These are phyloP conservation scores for Eucidaris tribuloides DNA, from an alignment of 35 echinoderm and acorn worm genomes.

Conservation along the genomic window DNA sequence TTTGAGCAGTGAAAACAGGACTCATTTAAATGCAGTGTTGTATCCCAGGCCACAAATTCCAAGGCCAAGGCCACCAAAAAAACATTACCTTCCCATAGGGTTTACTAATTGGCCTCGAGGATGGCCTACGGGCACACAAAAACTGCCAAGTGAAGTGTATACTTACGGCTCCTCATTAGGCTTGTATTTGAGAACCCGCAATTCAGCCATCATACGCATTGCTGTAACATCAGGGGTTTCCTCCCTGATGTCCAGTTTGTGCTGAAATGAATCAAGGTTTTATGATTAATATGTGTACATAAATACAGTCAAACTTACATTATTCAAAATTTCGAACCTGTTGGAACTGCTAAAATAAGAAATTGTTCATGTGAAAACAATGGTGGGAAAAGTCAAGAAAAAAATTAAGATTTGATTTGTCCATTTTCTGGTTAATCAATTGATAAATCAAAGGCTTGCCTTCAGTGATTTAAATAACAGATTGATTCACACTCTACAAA, in stretches of 20 bases:
- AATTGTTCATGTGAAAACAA: neutral
- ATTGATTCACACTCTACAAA: no score
- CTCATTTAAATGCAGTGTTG: neutral
- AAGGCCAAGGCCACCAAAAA: no score
- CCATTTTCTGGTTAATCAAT: neutral
- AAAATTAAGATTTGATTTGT: neutral
- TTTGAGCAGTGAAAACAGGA: neutral
- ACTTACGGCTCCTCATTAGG: conserved; percentile 85
- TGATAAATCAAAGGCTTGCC: neutral
- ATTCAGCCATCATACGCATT: conserved; percentile 75
- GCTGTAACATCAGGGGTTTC: conserved; percentile 88
- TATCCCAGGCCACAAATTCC: no score
- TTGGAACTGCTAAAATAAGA: neutral
- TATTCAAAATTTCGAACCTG: neutral
- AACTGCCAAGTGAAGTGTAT: conserved; percentile 9
- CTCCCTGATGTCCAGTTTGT: conserved; percentile 96
- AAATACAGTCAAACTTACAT: neutral
- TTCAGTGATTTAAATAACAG: no score
- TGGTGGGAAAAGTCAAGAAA: neutral
- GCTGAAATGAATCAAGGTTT: conserved; percentile 47
- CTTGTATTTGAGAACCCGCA: conserved; percentile 83
- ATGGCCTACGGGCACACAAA: neutral
- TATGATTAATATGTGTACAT: neutral
- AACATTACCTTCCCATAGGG: neutral
- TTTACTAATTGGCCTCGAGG: neutral